Base-by-base conservation (phyloP, 1,140 invertebrate genomes). In the Leptopilina boulardi region DNA sequence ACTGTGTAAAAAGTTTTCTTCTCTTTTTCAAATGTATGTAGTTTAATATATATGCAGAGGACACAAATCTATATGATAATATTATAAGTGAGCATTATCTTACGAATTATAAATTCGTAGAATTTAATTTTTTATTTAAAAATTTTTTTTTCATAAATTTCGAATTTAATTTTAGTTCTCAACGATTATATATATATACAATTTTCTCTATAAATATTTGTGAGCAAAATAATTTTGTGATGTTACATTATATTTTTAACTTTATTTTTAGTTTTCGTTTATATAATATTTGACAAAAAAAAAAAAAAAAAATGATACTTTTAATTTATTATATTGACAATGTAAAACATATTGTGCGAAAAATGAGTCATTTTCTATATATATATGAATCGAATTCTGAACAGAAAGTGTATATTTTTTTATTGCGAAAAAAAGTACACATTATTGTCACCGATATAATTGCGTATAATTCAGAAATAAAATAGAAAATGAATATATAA, bases 31-130 rank as follows among this genome's bases (percentile, higher is more conserved):
- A 59, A 5, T 59, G 19, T 59, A 59, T 59, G 54, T 26, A 59
- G 54, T 59, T 59, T 59, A 59, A 59, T 23, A 59, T n/a, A n/a
- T 59, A 59, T 59, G 54, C 54, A 59, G 21, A 26, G 59, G 59
- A 66, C 26, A 66, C 59, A 66, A 23, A 66, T 66, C 10, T 51
- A n/a, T 54, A 38, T n/a, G n/a, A 38, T 38, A 38, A 6, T 38
- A 8, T 6, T 8, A 38, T 30, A 3, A 3, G 26, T 30, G 26
- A 30, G 26, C 5, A 30, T 30, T 30, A 30, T 38, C 34, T 9
- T 8, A 0, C 9, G 34, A 38, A 38, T 38, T 38, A 38, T 38
- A 38, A 38, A 38, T 6, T 38, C 9, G 34, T 38, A 38, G 9
- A 38, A 0, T 8, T 6, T 38, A 38, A n/a, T 51, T 51, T 51